Percentiles rank a stretch among this genome's conserved stretches.
Evolutionary conservation across 2,113 vertebrate species (phyloP).

Genomic region (Rallus limicola): DNA sequence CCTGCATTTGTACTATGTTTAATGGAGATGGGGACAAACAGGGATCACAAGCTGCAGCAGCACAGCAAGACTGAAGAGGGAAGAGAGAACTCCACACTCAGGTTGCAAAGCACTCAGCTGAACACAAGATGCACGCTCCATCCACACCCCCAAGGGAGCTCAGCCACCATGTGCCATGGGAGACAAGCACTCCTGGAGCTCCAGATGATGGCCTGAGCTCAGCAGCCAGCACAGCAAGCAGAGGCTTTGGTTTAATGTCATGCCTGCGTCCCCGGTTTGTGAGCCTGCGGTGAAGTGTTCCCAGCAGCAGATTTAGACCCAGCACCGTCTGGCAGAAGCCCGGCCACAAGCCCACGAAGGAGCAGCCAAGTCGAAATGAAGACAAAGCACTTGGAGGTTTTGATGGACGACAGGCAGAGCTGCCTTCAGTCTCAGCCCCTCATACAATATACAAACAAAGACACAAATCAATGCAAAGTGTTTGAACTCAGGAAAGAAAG

Average conservation of each 20-base stretch:
- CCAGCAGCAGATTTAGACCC: conserved; percentile 5
- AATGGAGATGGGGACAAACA: not conserved
- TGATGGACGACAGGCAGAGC: conserved; percentile 67
- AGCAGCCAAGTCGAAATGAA: conserved; percentile 62
- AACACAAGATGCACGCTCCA: not conserved
- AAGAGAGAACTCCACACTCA: not conserved
- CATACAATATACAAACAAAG: conserved; percentile 62
- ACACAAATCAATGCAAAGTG: conserved; percentile 75
- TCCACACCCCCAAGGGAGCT: not conserved
- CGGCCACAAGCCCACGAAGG: not conserved
- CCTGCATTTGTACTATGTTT: not conserved
- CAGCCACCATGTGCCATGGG: not conserved
- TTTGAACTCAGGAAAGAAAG: conserved; percentile 37
- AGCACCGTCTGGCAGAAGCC: not conserved
- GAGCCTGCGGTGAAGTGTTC: not conserved
- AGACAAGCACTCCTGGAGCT: not conserved
- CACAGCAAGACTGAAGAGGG: not conserved
- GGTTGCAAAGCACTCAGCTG: not conserved
- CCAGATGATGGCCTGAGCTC: not conserved
- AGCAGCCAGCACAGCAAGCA: not conserved
- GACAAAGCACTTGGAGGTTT: conserved; percentile 63
- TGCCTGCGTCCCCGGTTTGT: not conserved
- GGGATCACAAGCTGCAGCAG: not conserved
- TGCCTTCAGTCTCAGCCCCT: conserved; percentile 46
- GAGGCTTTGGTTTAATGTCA: not conserved